phyloP scores from a whole-genome alignment of 2,797 vertebrate genomes.

The Clarias fuscus region DNA sequence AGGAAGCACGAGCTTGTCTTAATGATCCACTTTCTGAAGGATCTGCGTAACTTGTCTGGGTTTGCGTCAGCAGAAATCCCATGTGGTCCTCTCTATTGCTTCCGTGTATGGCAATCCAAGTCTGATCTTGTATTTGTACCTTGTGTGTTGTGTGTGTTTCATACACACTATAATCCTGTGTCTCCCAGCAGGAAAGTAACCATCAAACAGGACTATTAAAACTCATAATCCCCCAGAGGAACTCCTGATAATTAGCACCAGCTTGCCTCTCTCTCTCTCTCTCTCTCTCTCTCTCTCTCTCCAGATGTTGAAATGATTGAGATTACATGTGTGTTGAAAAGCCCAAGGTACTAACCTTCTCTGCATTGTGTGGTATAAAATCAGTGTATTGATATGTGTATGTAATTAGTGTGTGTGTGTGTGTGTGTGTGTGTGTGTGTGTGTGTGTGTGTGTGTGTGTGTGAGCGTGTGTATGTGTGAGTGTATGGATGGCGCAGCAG shows the following conservation, averaged over 20 bases:
- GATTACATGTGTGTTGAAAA: neutral
- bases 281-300: conserved; percentile 11
- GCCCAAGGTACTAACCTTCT: neutral
- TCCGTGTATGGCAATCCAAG: conserved; percentile 34
- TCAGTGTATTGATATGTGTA: neutral
- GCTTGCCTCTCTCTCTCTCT: conserved; percentile 8
- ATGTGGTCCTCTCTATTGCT: conserved; percentile 11
- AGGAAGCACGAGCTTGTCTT: neutral
- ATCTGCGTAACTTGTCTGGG: neutral
- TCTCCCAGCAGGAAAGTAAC: conserved; percentile 46
- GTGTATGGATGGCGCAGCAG: conserved; percentile 31
- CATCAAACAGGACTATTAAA: conserved; percentile 52
- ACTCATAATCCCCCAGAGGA: conserved; percentile 34
- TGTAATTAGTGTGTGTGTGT: conserved; percentile 20
- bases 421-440: conserved; percentile 24
- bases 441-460: conserved; percentile 26
- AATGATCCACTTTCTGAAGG: conserved; percentile 19
- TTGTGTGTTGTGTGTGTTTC: conserved; percentile 28
- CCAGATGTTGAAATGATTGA: conserved; percentile 5
- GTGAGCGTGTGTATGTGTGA: conserved; percentile 22
- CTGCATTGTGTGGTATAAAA: neutral
- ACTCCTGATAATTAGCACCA: conserved; percentile 44
- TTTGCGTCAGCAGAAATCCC: conserved; percentile 40
- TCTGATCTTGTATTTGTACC: conserved; percentile 18
- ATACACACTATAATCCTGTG: conserved; percentile 36